Evolutionary conservation across 2,888 invertebrate genomes (phyloP), one percentile per base, ranked within the genome.

Genomic region (Ctena decussata): DNA sequence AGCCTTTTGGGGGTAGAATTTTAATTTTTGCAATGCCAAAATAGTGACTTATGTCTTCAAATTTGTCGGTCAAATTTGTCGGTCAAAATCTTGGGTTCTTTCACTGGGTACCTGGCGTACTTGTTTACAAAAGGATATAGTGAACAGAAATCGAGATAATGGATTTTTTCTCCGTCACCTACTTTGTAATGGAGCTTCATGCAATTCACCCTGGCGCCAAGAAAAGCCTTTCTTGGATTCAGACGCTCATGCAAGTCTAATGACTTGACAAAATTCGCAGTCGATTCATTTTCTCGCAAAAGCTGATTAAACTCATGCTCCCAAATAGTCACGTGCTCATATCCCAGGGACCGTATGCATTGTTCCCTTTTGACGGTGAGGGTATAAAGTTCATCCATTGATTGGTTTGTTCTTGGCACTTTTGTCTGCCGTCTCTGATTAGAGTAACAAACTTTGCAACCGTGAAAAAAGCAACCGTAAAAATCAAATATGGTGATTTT

Each of bases 21-120:
- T 21, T 49, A 18, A 80, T 30, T 46, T 80, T 80, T 46, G 74
- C 80, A 18, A 80, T 65, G n/a, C 80, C 80, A 35, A 80, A 80
- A 57, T 74, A 74, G 6, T 65, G 15, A 35, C 12, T 18, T 18
- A 74, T 65, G n/a, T 30, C 37, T 69, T 65, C n/a, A 37, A 80
- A 80, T 21, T 80, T 46, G 24, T n/a, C n/a, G n/a, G n/a, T n/a
- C n/a, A n/a, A n/a, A n/a, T n/a, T n/a, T n/a, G n/a, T 12, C 15
- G 0, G 75, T 76, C 44, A 81, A 46, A 15, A 81, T 76, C 18
- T 57, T 12, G 12, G 80, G 80, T 39, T 80, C 73, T 8, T 72
- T 57, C 21, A 80, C 70, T 5, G 74, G 80, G 24, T 65, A 80
- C 27, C 15, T 44, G 30, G 37, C n/a, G 32, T 80, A 80, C 41